Percentiles rank a stretch among this genome's conserved stretches.
phyloP scores from a whole-genome alignment of 1,140 invertebrate genomes.

The Littorina saxatilis region DNA sequence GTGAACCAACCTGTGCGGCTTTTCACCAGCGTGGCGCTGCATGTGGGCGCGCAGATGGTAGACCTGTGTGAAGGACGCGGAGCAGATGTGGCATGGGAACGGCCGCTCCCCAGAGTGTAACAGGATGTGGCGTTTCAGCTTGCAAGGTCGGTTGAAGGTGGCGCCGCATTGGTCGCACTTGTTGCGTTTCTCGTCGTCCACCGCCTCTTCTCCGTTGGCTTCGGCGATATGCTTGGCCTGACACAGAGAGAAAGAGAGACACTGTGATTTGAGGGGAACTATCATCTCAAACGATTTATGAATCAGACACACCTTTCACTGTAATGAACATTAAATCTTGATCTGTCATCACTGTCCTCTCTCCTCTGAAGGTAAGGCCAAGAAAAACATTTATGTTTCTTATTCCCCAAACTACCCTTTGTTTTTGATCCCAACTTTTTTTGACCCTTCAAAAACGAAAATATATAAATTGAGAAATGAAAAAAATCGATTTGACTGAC shows the following conservation, averaged over 20 bases:
- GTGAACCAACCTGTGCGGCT: constrained; percentile 32
- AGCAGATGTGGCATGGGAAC: constrained; percentile 30
- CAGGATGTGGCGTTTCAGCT: constrained; percentile 37
- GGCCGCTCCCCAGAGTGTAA: constrained; percentile 41
- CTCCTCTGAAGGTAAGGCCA: too few relatives aligned
- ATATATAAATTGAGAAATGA: too few relatives aligned
- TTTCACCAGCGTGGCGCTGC: constrained; percentile 38
- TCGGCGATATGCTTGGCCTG: constrained; percentile 13
- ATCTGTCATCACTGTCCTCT: too few relatives aligned
- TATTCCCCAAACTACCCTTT: too few relatives aligned
- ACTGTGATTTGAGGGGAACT: constrained; percentile 18
- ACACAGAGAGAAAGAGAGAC: constrained; percentile 3
- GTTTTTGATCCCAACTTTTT: too few relatives aligned
- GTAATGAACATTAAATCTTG: too few relatives aligned
- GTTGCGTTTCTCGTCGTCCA: constrained; percentile 10
- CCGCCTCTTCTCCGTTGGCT: not conserved
- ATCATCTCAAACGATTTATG: too few relatives aligned
- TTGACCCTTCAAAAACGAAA: too few relatives aligned
- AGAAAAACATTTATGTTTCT: too few relatives aligned
- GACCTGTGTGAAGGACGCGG: constrained; percentile 27
- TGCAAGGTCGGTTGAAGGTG: constrained; percentile 40
- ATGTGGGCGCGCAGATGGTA: constrained; percentile 35
- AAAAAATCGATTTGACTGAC: too few relatives aligned
- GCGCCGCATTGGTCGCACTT: constrained; percentile 39
- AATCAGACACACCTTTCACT: too few relatives aligned